Conservation (phyloP, 2,888 invertebrate genomes). For the Melanchra persicariae region DNA sequence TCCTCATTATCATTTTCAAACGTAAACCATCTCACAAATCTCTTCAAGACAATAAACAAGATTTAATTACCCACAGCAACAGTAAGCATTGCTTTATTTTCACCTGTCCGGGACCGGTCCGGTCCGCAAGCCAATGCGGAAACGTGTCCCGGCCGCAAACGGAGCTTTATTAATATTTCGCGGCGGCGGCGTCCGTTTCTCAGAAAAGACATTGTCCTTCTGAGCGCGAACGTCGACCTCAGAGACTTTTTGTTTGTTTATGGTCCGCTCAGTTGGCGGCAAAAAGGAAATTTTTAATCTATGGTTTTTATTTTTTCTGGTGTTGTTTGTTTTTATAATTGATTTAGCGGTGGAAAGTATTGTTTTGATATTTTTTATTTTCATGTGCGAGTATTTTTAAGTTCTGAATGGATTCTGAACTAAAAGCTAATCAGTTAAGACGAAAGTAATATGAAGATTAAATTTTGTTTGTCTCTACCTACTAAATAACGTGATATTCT, state of each 20-base stretch:
- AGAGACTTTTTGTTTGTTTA: constrained; percentile 77
- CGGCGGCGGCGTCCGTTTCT: constrained; percentile 79
- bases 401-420: background rate
- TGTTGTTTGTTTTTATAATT: constrained; percentile 23
- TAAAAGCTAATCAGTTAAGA: background rate
- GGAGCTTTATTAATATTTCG: constrained; percentile 80
- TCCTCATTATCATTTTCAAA: background rate
- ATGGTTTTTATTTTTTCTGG: constrained; percentile 45
- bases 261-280: constrained; percentile 60
- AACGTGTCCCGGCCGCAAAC: constrained; percentile 70
- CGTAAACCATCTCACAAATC: background rate
- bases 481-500: background rate
- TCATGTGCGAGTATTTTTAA: background rate
- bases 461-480: too few species aligned
- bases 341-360: constrained; percentile 5
- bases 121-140: constrained; percentile 70
- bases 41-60: background rate
- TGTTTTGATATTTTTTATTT: constrained; percentile 8
- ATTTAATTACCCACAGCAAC: constrained; percentile 33
- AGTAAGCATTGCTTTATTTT: constrained; percentile 49
- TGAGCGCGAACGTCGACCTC: constrained; percentile 80
- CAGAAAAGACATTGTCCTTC: constrained; percentile 86
- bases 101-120: constrained; percentile 58
- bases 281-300: constrained; percentile 63
- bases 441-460: background rate